Conservation (phyloP, 23 tunicate genomes). For the Halocynthia roretzi region DNA sequence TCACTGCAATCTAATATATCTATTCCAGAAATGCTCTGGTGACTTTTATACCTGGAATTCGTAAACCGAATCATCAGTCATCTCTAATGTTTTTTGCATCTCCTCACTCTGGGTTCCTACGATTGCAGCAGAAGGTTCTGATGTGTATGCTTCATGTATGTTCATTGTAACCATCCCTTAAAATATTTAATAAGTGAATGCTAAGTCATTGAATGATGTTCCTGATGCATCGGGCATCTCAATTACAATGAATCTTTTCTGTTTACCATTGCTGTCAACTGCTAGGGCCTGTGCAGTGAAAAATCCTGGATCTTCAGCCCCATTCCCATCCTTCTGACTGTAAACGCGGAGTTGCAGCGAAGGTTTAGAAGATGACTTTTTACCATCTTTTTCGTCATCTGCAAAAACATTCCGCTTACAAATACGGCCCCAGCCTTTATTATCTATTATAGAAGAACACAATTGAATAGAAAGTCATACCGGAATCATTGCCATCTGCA, state of each 20-base stretch:
- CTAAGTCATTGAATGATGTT: no score
- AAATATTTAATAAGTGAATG: no score
- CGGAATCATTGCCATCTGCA: slow-evolving; percentile 72
- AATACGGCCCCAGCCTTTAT: background rate
- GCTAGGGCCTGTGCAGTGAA: slow-evolving; percentile 20
- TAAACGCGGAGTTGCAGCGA: slow-evolving; percentile 78
- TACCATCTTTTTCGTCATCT: slow-evolving; percentile 53
- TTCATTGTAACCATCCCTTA: slow-evolving; percentile 14
- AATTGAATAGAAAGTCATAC: background rate
- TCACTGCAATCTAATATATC: no score
- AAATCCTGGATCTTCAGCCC: background rate
- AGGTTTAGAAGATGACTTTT: slow-evolving; percentile 41
- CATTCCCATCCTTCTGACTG: slow-evolving; percentile 73
- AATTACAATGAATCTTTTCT: no score
- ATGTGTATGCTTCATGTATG: slow-evolving; percentile 4
- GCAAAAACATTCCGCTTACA: background rate
- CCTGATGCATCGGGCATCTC: no score
- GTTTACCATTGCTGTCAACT: background rate
- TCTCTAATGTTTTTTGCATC: slow-evolving; percentile 15
- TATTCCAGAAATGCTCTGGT: no score
- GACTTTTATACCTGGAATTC: slow-evolving; percentile 70
- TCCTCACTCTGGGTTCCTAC: background rate
- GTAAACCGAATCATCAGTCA: slow-evolving; percentile 86
- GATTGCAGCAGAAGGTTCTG: background rate
- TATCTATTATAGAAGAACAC: background rate